phyloP scores from a whole-genome alignment of 2,888 invertebrate species.

The Agrilus cyanescens region DNA sequence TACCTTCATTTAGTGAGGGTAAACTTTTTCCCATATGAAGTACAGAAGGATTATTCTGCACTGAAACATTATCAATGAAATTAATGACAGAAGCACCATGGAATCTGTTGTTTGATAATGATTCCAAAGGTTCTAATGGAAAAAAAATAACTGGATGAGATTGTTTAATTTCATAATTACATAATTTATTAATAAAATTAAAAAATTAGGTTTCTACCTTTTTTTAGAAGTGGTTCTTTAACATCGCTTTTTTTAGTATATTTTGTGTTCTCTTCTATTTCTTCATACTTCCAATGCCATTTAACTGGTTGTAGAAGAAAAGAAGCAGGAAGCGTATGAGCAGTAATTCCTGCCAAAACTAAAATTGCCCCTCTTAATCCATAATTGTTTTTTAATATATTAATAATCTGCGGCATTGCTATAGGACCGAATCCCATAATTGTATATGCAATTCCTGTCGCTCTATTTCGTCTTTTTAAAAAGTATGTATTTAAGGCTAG shows the following conservation, averaged over 20 bases:
- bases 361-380: constrained; percentile 50
- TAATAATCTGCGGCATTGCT: constrained; percentile 48
- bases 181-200: too few species aligned
- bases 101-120: too few species aligned
- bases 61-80: too few species aligned
- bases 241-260: neutral
- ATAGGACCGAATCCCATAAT: constrained; percentile 55
- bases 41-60: too few species aligned
- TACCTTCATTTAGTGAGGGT: too few species aligned
- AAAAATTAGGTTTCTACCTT: neutral
- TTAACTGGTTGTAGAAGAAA: constrained; percentile 52
- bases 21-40: too few species aligned
- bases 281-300: constrained; percentile 43
- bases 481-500: too few species aligned
- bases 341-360: constrained; percentile 47
- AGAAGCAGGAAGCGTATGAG: constrained; percentile 48
- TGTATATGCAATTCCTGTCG: constrained; percentile 51
- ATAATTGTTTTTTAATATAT: constrained; percentile 41
- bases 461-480: constrained; percentile 44
- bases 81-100: too few species aligned
- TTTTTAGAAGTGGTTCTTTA: neutral
- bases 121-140: neutral
- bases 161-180: too few species aligned
- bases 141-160: neutral
- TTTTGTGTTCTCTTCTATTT: constrained; percentile 9